Conservation (phyloP, 2,888 invertebrate species). For the Melanostoma scalare region DNA sequence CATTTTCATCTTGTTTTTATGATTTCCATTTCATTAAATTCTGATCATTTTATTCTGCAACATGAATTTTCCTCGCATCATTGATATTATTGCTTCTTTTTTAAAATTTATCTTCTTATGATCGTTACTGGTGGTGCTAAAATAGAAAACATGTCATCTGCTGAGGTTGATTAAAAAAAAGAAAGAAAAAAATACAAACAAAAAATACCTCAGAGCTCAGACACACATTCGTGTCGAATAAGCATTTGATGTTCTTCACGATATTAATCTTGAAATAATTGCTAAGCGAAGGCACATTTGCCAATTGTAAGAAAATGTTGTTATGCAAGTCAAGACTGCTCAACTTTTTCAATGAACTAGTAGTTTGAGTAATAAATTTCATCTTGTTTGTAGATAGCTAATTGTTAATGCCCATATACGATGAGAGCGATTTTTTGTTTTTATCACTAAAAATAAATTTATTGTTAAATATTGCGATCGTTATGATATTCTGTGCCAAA, state of each 20-base stretch:
- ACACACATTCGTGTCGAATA: slow-evolving; percentile 3
- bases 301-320: background rate
- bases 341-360: slow-evolving; percentile 8
- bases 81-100: slow-evolving; percentile 34
- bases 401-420: background rate
- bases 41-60: slow-evolving; percentile 45
- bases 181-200: background rate
- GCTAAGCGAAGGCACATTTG: background rate
- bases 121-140: slow-evolving; percentile 2
- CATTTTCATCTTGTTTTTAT: slow-evolving; percentile 29
- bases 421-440: background rate
- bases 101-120: slow-evolving; percentile 17
- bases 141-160: slow-evolving; percentile 5
- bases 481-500: too few species aligned
- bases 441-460: too few species aligned
- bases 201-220: slow-evolving; percentile 9
- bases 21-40: slow-evolving; percentile 56
- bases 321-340: slow-evolving; percentile 7
- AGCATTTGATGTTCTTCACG: slow-evolving; percentile 4
- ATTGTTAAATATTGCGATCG: too few species aligned
- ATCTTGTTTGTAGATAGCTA: slow-evolving; percentile 1
- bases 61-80: slow-evolving; percentile 45
- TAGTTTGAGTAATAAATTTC: slow-evolving; percentile 19
- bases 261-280: slow-evolving; percentile 4
- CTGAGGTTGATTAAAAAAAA: background rate